These are phyloP conservation scores for Caenorhabditis doughertyi DNA, from an alignment of 2,888 invertebrate genomes.

Conservation along the genomic window DNA sequence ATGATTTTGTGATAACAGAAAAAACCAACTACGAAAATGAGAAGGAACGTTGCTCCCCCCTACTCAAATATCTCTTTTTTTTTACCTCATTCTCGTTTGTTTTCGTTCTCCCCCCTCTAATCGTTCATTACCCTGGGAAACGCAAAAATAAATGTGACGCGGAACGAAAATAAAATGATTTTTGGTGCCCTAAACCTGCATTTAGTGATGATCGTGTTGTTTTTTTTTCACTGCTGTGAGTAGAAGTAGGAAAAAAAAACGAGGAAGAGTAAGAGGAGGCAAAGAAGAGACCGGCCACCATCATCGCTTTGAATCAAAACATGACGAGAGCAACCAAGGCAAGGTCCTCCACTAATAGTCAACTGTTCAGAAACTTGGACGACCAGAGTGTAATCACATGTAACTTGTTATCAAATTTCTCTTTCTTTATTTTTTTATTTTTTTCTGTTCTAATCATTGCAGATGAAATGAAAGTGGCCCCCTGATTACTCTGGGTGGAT, in stretches of 20 bases:
- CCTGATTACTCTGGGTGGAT: conserved; percentile 12
- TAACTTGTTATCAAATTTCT: conserved; percentile 46
- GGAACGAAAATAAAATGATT: conserved; percentile 59
- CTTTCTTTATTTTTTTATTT: background rate
- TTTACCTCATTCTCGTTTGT: background rate
- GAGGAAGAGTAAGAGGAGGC: conserved; percentile 23
- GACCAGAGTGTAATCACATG: conserved; percentile 49
- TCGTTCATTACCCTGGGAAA: conserved; percentile 31
- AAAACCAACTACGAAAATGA: too few relatives aligned
- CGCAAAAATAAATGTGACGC: conserved; percentile 34
- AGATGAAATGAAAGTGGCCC: background rate
- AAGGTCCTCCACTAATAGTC: conserved; percentile 10
- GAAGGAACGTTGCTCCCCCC: background rate
- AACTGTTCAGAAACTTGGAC: conserved; percentile 43
- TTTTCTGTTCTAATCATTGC: background rate
- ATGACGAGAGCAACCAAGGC: conserved; percentile 30
- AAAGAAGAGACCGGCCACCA: conserved; percentile 10
- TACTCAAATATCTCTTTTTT: background rate
- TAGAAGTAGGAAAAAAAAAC: conserved; percentile 5
- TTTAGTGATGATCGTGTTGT: conserved; percentile 50
- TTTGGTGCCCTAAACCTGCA: conserved; percentile 55
- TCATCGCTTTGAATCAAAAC: conserved; percentile 41
- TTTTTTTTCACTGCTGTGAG: conserved; percentile 30
- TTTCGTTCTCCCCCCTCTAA: background rate
- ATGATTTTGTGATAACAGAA: too few relatives aligned